Evolutionary conservation across 2,797 vertebrate genomes (phyloP), one percentile per base, ranked within the genome.

Genomic region (Myotis vivesi): DNA sequence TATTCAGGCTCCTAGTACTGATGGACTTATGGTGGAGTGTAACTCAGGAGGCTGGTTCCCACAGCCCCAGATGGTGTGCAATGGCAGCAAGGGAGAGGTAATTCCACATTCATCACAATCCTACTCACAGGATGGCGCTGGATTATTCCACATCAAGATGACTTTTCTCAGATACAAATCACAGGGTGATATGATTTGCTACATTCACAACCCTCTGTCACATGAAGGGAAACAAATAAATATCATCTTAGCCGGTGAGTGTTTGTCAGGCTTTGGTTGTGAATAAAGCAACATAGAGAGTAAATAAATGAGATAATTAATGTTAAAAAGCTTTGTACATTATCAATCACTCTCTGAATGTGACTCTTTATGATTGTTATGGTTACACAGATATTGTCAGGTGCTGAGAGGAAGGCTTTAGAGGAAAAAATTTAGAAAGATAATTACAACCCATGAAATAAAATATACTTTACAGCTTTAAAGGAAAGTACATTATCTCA

Each of bases 31-130:
- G 16, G n/a, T 94, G 9, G 72, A 28, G 3, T 94, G 87, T 84
- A 15, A 25, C n/a, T 88, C 94, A 73, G 36, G n/a, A 49, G 77
- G 90, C 11, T 94, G 92, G 92, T 91, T 80, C 49, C 94, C 92
- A 84, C 36, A 51, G 44, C 90, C 90, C 10, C 57, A 44, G 33
- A 73, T 85, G 94, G 82, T 91, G 17, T 94, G 82, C 71, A 88
- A 57, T 83, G 51, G 85, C 36, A 49, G 36, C 25, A 49, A 53
- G 13, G 90, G 90, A 73, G 44, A 92, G 2, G 15, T 36, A 25
- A 2, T 88, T 64, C 87, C 94, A 28, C 15, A 87, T 57, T 91
- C 22, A 36, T 87, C 92, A 81, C 66, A 69, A 76, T 87, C 55
- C 5, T 55, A 64, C 44, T 88, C 66, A 41, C 90, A 88, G 77